Evolutionary conservation across 2,113 vertebrate genomes (phyloP).

Genomic region (Mesoclemmys tuberculata): DNA sequence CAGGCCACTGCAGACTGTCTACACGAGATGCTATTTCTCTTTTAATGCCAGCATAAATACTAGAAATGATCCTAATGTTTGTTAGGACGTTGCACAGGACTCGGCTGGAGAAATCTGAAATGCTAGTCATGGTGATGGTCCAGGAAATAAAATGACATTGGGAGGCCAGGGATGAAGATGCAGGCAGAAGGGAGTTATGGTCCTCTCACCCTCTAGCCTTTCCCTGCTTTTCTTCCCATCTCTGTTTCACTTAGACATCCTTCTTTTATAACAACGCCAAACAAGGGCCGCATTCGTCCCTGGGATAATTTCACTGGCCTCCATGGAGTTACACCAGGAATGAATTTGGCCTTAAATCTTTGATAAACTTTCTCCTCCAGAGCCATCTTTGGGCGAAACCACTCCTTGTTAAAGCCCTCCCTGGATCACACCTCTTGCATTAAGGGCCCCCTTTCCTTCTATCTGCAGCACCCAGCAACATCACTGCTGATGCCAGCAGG

Average conservation of each 20-base stretch:
- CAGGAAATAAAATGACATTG: not conserved
- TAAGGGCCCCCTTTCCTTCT: not conserved
- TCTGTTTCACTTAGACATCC: not conserved
- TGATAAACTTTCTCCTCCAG: not conserved
- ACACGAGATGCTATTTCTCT: not conserved
- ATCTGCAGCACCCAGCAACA: not conserved
- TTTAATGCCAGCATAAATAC: constrained; percentile 7
- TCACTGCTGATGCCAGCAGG: not conserved
- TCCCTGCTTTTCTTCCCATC: not conserved
- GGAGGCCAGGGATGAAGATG: not conserved
- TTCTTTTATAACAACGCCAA: not conserved
- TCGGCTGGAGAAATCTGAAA: not conserved
- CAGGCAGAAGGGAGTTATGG: not conserved
- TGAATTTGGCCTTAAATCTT: not conserved
- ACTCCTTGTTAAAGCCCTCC: not conserved
- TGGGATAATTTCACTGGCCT: not conserved
- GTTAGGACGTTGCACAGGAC: constrained; percentile 16
- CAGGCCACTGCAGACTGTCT: constrained; percentile 4
- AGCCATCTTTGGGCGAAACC: not conserved
- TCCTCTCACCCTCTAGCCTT: not conserved
- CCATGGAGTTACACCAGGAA: not conserved
- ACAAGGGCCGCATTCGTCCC: not conserved
- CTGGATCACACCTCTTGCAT: not conserved
- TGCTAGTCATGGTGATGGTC: not conserved
- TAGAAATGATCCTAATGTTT: not conserved